These are phyloP conservation scores for Rhincodon typus DNA, from an alignment of 2,797 vertebrate species.

Conservation along the genomic window DNA sequence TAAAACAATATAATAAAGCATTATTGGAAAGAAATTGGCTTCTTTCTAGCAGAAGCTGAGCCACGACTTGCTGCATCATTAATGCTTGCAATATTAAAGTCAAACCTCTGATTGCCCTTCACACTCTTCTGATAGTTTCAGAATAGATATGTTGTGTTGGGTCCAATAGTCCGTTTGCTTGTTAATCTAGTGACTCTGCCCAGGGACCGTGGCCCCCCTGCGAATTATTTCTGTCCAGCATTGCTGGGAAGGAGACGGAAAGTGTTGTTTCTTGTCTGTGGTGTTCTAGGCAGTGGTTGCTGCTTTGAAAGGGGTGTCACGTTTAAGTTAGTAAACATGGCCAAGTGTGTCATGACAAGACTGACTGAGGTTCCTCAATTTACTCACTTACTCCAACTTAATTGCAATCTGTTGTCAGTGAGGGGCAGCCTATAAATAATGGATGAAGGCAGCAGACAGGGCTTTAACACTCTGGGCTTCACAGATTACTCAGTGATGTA, in stretches of 20 bases:
- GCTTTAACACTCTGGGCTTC: slow-evolving; percentile 56
- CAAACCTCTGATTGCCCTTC: slow-evolving; percentile 56
- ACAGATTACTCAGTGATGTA: slow-evolving; percentile 72
- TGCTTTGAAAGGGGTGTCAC: slow-evolving; percentile 27
- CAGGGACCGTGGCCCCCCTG: background rate
- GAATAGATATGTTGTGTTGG: slow-evolving; percentile 53
- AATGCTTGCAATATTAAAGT: slow-evolving; percentile 51
- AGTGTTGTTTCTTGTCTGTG: background rate
- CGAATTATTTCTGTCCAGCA: background rate
- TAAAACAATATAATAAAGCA: slow-evolving; percentile 29
- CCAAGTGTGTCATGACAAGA: slow-evolving; percentile 38
- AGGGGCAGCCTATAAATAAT: slow-evolving; percentile 57
- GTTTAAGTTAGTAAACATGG: slow-evolving; percentile 6
- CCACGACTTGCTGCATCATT: slow-evolving; percentile 49
- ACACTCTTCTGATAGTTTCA: slow-evolving; percentile 54
- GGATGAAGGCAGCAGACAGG: slow-evolving; percentile 55
- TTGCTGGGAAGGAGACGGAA: background rate
- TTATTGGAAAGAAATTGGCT: slow-evolving; percentile 50
- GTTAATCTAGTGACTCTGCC: slow-evolving; percentile 22
- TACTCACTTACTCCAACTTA: slow-evolving; percentile 46
- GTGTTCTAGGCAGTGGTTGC: background rate
- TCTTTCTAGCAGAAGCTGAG: slow-evolving; percentile 46
- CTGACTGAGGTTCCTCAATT: slow-evolving; percentile 44
- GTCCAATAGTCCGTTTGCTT: slow-evolving; percentile 54
- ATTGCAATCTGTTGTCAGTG: slow-evolving; percentile 53